Evolutionary conservation across 2,113 vertebrate species (phyloP).

Genomic region (Halichoeres trimaculatus): DNA sequence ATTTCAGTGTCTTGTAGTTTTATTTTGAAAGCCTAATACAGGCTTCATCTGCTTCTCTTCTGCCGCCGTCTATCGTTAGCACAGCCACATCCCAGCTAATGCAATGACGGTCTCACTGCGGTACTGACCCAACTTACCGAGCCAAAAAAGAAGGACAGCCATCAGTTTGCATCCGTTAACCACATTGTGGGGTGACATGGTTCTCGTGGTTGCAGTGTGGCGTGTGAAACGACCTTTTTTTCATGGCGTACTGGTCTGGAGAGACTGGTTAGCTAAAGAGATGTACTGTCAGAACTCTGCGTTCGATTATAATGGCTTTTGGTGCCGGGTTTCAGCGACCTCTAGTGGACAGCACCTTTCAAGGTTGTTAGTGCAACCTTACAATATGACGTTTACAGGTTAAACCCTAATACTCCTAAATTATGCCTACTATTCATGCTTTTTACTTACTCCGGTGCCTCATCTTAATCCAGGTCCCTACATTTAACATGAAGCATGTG

Average conservation of each 20-base stretch:
- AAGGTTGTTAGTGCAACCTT: too few species aligned
- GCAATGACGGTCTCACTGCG: background rate
- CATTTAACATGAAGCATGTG: too few species aligned
- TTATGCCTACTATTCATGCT: too few species aligned
- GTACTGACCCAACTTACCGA: constrained; percentile 58
- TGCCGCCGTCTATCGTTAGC: background rate
- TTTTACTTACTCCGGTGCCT: too few species aligned
- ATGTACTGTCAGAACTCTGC: background rate
- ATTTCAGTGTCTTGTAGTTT: too few species aligned
- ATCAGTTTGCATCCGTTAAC: constrained; percentile 42
- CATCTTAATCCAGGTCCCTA: too few species aligned
- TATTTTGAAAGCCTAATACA: constrained; percentile 15
- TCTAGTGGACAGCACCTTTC: constrained; percentile 33
- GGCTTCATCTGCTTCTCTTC: constrained; percentile 5
- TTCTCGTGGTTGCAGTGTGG: background rate
- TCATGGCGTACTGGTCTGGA: background rate
- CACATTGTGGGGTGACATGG: constrained; percentile 33
- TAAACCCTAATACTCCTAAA: too few species aligned
- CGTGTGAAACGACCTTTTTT: constrained; percentile 2
- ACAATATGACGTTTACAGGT: too few species aligned
- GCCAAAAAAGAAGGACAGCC: constrained; percentile 44
- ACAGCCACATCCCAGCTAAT: constrained; percentile 27
- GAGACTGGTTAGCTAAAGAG: constrained; percentile 9
- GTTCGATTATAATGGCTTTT: background rate
- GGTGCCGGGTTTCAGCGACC: constrained; percentile 46